Percentiles rank a stretch among this genome's conserved stretches.
phyloP scores from a whole-genome alignment of 2,113 vertebrate species.

The Eidolon helvum region DNA sequence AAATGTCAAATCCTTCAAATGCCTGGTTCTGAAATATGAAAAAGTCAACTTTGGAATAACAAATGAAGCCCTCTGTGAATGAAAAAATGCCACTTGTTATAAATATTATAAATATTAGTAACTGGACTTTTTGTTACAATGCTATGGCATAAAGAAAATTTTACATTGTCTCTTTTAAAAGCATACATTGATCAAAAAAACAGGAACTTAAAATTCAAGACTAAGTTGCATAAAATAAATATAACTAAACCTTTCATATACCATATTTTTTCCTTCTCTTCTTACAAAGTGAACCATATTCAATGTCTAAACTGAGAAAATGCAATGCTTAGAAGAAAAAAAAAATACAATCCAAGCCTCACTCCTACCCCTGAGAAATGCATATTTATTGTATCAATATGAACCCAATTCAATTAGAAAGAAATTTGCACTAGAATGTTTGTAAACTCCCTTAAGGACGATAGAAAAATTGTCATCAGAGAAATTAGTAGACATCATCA shows the following conservation, averaged over 20 bases:
- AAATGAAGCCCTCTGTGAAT: not conserved
- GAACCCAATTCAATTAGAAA: not conserved
- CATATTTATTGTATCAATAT: not conserved
- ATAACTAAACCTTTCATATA: not conserved
- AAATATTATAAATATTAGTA: not conserved
- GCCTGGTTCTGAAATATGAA: slow-evolving; percentile 34
- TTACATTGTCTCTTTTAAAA: not conserved
- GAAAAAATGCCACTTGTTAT: not conserved
- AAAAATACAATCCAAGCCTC: not conserved
- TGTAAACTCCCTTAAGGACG: not conserved
- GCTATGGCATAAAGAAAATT: not conserved
- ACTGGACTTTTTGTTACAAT: not conserved
- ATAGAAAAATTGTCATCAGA: not conserved
- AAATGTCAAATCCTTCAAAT: slow-evolving; percentile 31
- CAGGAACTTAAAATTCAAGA: not conserved
- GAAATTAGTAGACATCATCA: not conserved
- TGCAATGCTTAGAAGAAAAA: not conserved
- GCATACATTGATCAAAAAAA: not conserved
- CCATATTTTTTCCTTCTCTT: not conserved
- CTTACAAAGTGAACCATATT: not conserved
- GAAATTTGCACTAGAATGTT: not conserved
- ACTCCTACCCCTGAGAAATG: not conserved
- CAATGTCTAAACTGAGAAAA: slow-evolving; percentile 28
- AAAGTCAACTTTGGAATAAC: slow-evolving; percentile 2
- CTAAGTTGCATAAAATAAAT: not conserved